Evolutionary conservation across 2,888 invertebrate genomes (phyloP).

Genomic region (Neoascia interrupta): DNA sequence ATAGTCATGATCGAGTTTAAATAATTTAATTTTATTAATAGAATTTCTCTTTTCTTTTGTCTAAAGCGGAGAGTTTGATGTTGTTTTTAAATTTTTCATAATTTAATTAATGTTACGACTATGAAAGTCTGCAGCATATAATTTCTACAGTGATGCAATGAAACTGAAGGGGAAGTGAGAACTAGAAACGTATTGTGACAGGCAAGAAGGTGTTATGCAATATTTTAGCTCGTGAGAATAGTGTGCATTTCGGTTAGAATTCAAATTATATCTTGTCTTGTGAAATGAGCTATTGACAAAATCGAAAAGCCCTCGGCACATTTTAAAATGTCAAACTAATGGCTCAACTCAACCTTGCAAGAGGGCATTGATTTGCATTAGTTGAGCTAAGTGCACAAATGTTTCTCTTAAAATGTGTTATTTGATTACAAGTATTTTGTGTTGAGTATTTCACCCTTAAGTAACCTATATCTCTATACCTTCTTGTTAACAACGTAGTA

Average conservation of each 20-base stretch:
- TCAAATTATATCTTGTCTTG: neutral
- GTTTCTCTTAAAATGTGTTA: no score
- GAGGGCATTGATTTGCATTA: no score
- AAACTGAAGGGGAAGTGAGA: neutral
- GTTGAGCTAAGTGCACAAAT: no score
- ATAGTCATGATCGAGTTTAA: slow-evolving; percentile 62
- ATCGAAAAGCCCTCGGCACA: no score
- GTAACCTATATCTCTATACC: no score
- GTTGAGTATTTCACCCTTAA: no score
- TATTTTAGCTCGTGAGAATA: no score
- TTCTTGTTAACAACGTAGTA: no score
- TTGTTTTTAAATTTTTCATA: neutral
- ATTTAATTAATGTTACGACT: slow-evolving; percentile 26
- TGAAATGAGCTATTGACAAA: neutral
- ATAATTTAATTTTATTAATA: slow-evolving; percentile 40
- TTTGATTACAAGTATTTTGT: no score
- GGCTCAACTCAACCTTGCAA: no score
- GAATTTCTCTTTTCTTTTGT: slow-evolving; percentile 58
- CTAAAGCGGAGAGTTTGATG: neutral
- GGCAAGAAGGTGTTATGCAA: neutral
- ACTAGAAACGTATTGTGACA: neutral
- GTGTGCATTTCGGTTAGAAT: no score
- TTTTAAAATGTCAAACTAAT: no score
- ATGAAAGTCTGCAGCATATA: slow-evolving; percentile 22
- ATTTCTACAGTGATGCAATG: slow-evolving; percentile 42